phyloP scores from a whole-genome alignment of 2,888 invertebrate species.

The Clistopyga incitator region DNA sequence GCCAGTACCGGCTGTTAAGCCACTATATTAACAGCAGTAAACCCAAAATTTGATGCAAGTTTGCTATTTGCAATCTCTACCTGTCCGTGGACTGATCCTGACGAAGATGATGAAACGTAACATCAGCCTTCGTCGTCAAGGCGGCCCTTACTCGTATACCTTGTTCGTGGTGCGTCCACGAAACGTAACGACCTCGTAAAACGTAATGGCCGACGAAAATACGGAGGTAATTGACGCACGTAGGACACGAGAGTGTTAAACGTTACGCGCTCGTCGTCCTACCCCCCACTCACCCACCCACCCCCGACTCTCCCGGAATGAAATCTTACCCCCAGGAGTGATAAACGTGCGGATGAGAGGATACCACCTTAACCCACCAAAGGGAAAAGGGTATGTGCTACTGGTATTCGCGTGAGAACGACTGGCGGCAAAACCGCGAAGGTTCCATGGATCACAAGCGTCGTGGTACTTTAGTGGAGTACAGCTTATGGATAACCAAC shows the following conservation, averaged over 20 bases:
- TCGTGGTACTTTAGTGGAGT: conserved; percentile 12
- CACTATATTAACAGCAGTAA: conserved; percentile 1
- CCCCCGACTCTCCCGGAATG: conserved; percentile 47
- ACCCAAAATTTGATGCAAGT: conserved; percentile 8
- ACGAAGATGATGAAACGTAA: conserved; percentile 13
- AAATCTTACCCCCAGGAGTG: conserved; percentile 63
- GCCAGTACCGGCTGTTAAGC: not conserved
- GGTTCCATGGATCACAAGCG: conserved; percentile 15
- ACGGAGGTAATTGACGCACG: conserved; percentile 73
- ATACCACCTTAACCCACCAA: not conserved
- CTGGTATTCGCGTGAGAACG: conserved; percentile 16
- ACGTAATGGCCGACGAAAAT: conserved; percentile 75
- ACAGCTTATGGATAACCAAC: conserved; percentile 11
- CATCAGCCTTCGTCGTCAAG: not conserved
- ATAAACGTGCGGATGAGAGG: conserved; percentile 55
- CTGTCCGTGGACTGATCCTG: not conserved
- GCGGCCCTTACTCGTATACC: conserved; percentile 10
- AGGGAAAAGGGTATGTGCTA: conserved; percentile 10
- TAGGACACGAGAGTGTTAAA: conserved; percentile 64
- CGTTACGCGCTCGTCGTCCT: conserved; percentile 45
- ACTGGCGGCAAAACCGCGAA: conserved; percentile 23
- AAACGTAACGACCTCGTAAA: conserved; percentile 72
- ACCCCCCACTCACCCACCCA: not conserved
- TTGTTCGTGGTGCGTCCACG: conserved; percentile 46
- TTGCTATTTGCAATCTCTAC: not conserved